Evolutionary conservation across 2,113 vertebrate species (phyloP), one percentile per base, ranked within the genome.

Genomic region (Sarotherodon lohbergeri): DNA sequence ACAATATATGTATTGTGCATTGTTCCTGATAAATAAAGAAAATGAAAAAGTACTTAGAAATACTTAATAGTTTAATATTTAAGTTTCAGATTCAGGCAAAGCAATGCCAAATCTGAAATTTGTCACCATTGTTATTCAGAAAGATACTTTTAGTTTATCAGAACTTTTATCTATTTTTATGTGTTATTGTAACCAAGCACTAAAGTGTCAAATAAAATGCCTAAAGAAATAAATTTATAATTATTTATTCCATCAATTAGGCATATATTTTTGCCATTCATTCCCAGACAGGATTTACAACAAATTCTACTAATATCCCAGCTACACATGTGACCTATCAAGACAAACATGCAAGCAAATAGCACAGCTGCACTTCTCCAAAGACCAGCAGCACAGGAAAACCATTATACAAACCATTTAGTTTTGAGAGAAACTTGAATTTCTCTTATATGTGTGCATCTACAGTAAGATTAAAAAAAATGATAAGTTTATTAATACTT

Each of bases 401-500:
- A 5, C 7, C 17, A 14, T 36, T n/a, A 66, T 11, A 19, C 32
- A 66, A 66, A 36, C 32, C 17, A 66, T 66, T 66, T 36, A 0
- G 17, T 36, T 66, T 66, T 63, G 9, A 63, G 32, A 19, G 1
- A 19, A 63, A 63, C 16, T 19, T 63, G 17, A 36, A 1, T 66
- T 63, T 63, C 32, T 63, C 10, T 39, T 39, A 12, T 22, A 41
- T 68, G 34, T 13, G 63, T 68, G 63, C 63, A n/a, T 41, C 36
- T 41, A 66, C 34, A 39, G 63, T 0, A 68, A 68, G 11, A 39
- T 11, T 2, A 27, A 57, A 57, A 19, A 32, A 66, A 36, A 66
- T 3, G 34, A n/a, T 12, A 6, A 9, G 3, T 63, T 39, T 66
- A 66, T 36, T 39, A n/a, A 66, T n/a, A 39, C 34, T 0, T 39